Evolutionary conservation across 2,888 invertebrate species (phyloP).

Genomic region (Didymodactylos carnosus): DNA sequence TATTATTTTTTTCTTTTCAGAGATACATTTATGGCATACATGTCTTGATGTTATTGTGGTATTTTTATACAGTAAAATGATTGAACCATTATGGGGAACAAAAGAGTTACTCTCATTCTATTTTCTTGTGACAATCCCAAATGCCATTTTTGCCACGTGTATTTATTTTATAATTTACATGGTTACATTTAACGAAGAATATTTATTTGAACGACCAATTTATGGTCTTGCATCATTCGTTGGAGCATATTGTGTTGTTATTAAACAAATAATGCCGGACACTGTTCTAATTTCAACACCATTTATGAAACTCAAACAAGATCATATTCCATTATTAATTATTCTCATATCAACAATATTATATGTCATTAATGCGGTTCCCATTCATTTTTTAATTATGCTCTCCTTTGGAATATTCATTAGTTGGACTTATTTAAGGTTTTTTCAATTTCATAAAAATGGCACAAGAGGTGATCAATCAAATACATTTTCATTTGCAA

Average conservation of each 20-base stretch:
- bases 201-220: constrained; percentile 70
- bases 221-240: constrained; percentile 81
- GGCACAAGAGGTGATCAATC: constrained; percentile 81
- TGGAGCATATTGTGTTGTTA: constrained; percentile 66
- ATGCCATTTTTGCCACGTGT: constrained; percentile 64
- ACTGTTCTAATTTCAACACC: constrained; percentile 73
- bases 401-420: constrained; percentile 71
- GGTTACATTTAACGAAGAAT: constrained; percentile 61
- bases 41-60: constrained; percentile 73
- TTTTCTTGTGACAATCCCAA: constrained; percentile 67
- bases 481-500: constrained; percentile 78
- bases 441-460: constrained; percentile 82
- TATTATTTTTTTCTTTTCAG: no score
- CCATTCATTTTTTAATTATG: constrained; percentile 84
- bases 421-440: constrained; percentile 81
- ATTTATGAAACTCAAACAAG: constrained; percentile 54
- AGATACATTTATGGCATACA: constrained; percentile 84
- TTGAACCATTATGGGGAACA: constrained; percentile 80
- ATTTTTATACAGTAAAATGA: constrained; percentile 75
- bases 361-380: constrained; percentile 60
- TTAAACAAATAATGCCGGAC: constrained; percentile 92
- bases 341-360: constrained; percentile 56
- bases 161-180: constrained; percentile 74
- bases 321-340: constrained; percentile 68
- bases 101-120: constrained; percentile 85